phyloP scores from a whole-genome alignment of 1,140 invertebrate species.

The Calycopis cecrops region DNA sequence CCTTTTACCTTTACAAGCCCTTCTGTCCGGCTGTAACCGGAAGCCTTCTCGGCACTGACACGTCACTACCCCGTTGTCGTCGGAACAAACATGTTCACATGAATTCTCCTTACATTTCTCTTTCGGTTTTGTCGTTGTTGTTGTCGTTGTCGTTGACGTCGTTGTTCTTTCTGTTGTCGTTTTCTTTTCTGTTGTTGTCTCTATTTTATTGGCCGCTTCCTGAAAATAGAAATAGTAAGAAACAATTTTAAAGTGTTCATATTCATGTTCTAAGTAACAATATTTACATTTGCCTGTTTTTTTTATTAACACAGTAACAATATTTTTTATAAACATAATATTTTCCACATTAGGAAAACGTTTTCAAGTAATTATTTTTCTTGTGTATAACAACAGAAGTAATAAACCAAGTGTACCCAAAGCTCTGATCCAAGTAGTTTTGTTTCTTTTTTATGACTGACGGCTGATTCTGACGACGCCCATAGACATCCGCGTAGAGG shows the following conservation, averaged over 20 bases:
- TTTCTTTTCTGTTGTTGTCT: conserved; percentile 32
- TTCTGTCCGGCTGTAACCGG: conserved; percentile 79
- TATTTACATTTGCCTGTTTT: too few relatives aligned
- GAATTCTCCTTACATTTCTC: conserved; percentile 77
- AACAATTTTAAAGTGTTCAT: background rate
- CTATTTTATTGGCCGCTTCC: conserved; percentile 40
- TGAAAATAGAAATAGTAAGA: conserved; percentile 18
- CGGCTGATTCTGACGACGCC: too few relatives aligned
- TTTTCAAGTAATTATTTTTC: too few relatives aligned
- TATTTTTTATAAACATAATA: too few relatives aligned
- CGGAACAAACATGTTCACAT: conserved; percentile 80
- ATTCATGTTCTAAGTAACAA: too few relatives aligned
- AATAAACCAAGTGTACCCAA: too few relatives aligned
- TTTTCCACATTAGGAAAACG: too few relatives aligned
- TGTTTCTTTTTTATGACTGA: too few relatives aligned
- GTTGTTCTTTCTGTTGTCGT: conserved; percentile 30
- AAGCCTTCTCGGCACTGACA: conserved; percentile 82
- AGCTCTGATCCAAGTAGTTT: too few relatives aligned
- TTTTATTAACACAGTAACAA: too few relatives aligned
- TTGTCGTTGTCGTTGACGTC: conserved; percentile 25
- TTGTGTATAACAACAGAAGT: too few relatives aligned
- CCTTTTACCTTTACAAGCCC: conserved; percentile 75
- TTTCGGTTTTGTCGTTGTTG: conserved; percentile 28
- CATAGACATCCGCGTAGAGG: too few relatives aligned
- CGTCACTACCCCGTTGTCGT: conserved; percentile 75